Evolutionary conservation across 1,140 invertebrate species (phyloP).

Genomic region (Hirudo medicinalis): DNA sequence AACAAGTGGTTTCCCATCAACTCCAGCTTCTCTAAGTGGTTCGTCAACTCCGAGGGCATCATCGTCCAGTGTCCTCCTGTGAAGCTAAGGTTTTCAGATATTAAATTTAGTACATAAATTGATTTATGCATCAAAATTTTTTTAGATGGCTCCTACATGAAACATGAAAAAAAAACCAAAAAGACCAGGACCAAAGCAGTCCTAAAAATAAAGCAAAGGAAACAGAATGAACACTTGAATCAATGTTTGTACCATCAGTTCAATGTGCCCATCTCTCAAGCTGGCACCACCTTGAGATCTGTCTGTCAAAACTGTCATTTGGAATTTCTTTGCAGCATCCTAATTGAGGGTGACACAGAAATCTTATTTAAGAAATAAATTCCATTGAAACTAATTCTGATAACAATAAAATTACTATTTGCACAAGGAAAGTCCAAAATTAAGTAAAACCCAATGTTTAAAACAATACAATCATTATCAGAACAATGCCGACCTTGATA

Average conservation of each 20-base stretch:
- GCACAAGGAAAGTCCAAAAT: not conserved
- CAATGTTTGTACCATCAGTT: conserved; percentile 45
- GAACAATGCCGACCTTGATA: conserved; percentile 29
- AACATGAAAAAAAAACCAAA: no score
- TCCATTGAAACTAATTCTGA: not conserved
- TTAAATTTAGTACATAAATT: no score
- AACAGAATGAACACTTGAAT: not conserved
- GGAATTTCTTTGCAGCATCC: conserved; percentile 32
- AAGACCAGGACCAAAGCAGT: no score
- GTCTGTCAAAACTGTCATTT: conserved; percentile 63
- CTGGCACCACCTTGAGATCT: conserved; percentile 73
- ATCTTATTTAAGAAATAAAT: not conserved
- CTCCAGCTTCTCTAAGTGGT: conserved; percentile 69
- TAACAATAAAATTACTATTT: not conserved
- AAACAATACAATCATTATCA: no score
- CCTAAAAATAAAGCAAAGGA: not conserved
- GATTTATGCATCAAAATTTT: no score
- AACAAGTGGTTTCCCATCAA: conserved; percentile 58
- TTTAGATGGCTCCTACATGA: no score
- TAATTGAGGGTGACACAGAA: conserved; percentile 13
- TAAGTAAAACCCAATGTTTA: not conserved
- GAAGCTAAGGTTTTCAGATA: conserved; percentile 46
- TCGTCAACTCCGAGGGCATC: conserved; percentile 86
- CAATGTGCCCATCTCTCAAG: conserved; percentile 50
- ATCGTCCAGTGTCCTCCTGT: conserved; percentile 69